phyloP scores from a whole-genome alignment of 2,888 invertebrate genomes.

The Globia sparganii region DNA sequence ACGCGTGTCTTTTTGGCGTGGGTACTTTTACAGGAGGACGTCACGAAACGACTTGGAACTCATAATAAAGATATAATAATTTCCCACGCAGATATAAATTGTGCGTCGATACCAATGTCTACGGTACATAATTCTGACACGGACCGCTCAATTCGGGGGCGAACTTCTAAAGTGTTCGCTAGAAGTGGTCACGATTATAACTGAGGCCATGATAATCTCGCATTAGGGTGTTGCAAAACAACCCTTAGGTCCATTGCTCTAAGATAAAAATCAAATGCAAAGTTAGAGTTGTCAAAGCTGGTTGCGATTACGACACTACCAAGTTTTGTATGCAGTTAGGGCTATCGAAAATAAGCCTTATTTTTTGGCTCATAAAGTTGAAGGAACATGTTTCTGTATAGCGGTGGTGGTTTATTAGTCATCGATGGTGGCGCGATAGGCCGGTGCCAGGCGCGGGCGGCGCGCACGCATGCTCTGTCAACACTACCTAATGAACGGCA shows the following conservation, averaged over 20 bases:
- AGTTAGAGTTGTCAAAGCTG: constrained; percentile 72
- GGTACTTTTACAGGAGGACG: constrained; percentile 51
- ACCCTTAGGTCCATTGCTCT: constrained; percentile 66
- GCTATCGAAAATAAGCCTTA: constrained; percentile 50
- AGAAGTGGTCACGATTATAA: constrained; percentile 89
- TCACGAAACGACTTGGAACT: constrained; percentile 70
- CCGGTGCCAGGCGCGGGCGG: constrained; percentile 87
- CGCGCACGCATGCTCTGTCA: constrained; percentile 89
- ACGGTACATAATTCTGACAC: constrained; percentile 84
- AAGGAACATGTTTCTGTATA: constrained; percentile 57
- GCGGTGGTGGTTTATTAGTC: constrained; percentile 86
- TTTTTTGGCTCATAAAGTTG: constrained; percentile 53
- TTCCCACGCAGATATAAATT: constrained; percentile 85
- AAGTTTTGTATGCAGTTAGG: constrained; percentile 66
- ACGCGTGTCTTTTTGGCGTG: constrained; percentile 19
- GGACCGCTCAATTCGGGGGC: constrained; percentile 89
- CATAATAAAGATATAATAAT: constrained; percentile 87
- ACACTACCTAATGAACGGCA: constrained; percentile 90
- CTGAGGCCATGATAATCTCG: constrained; percentile 66
- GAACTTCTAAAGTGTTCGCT: constrained; percentile 88
- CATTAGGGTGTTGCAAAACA: constrained; percentile 66
- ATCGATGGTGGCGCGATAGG: constrained; percentile 90
- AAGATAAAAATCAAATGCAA: constrained; percentile 74
- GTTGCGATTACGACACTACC: constrained; percentile 78
- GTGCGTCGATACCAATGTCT: constrained; percentile 81